A percentile compares a stretch with the other conserved stretches of the same genome.
Evolutionary conservation across 2,113 vertebrate genomes (phyloP).

Genomic region (Acanthochromis polyacanthus): DNA sequence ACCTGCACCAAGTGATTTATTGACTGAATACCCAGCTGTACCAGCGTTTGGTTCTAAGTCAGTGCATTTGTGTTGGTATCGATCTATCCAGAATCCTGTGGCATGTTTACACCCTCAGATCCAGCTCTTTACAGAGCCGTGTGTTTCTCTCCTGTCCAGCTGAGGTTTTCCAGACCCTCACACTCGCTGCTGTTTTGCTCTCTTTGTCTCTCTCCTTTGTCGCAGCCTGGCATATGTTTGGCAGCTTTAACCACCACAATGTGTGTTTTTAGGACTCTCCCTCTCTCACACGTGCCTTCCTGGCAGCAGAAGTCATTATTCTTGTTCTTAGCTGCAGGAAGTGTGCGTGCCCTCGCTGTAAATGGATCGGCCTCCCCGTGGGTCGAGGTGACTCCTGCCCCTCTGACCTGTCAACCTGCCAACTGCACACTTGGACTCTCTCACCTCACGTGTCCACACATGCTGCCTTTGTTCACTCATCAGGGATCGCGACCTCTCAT

Average conservation of each 20-base stretch:
- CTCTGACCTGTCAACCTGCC: slow-evolving; percentile 18
- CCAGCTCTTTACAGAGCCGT: not conserved
- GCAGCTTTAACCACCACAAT: slow-evolving; percentile 6
- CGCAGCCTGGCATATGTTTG: slow-evolving; percentile 41
- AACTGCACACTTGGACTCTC: slow-evolving; percentile 32
- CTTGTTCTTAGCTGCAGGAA: slow-evolving; percentile 21
- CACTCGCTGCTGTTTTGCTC: slow-evolving; percentile 30
- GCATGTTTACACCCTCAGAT: slow-evolving; percentile 34
- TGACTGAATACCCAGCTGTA: not conserved
- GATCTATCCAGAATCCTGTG: not conserved
- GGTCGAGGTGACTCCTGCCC: slow-evolving; percentile 30
- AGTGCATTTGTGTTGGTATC: not conserved
- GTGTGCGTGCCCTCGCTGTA: slow-evolving; percentile 24
- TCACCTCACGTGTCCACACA: slow-evolving; percentile 5
- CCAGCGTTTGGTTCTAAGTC: not conserved
- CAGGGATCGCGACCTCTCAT: slow-evolving; percentile 30
- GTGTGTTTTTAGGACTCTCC: not conserved
- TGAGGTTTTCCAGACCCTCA: slow-evolving; percentile 46
- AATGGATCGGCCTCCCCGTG: slow-evolving; percentile 24
- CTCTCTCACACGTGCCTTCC: slow-evolving; percentile 10
- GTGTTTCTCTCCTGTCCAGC: slow-evolving; percentile 38
- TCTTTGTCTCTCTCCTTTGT: slow-evolving; percentile 27
- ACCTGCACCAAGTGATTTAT: not conserved
- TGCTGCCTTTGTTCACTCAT: slow-evolving; percentile 44
- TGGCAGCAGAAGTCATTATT: not conserved